These are phyloP conservation scores for Cephus sareptanus DNA, from an alignment of 2,888 invertebrate genomes.

Conservation along the genomic window DNA sequence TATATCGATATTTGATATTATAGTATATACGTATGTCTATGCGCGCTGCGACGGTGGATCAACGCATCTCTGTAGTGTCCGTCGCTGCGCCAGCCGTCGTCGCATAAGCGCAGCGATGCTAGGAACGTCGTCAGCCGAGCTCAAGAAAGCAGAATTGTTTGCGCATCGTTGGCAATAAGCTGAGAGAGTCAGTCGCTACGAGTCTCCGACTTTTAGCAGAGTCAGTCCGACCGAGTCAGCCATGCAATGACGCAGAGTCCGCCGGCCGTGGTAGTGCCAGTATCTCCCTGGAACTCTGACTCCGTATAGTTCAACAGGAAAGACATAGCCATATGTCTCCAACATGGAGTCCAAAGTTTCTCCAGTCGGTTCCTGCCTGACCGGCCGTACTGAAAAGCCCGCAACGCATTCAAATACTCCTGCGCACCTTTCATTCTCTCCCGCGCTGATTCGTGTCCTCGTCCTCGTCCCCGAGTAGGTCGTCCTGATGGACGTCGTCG, in stretches of 20 bases:
- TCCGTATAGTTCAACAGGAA: not conserved
- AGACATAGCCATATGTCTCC: not conserved
- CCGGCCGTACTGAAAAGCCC: slow-evolving; percentile 29
- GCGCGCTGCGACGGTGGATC: not conserved
- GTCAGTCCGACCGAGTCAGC: slow-evolving; percentile 27
- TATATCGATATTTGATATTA: no score
- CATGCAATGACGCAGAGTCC: slow-evolving; percentile 32
- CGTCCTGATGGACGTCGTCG: not conserved
- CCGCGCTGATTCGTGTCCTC: not conserved
- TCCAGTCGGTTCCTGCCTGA: slow-evolving; percentile 28
- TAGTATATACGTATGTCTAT: not conserved
- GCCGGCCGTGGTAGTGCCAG: slow-evolving; percentile 16
- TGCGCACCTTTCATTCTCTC: not conserved
- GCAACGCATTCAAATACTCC: not conserved
- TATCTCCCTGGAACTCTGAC: slow-evolving; percentile 13
- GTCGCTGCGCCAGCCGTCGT: not conserved
- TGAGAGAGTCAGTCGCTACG: slow-evolving; percentile 6
- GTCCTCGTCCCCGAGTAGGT: not conserved
- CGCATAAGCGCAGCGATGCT: not conserved
- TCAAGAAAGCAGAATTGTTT: slow-evolving; percentile 20
- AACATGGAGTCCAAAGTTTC: not conserved
- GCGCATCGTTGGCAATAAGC: slow-evolving; percentile 17
- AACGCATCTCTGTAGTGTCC: not conserved
- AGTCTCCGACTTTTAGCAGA: slow-evolving; percentile 15
- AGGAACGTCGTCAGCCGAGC: slow-evolving; percentile 1